Evolutionary conservation across 2,113 vertebrate species (phyloP), one percentile per base, ranked within the genome.

Genomic region (Pteronura brasiliensis): DNA sequence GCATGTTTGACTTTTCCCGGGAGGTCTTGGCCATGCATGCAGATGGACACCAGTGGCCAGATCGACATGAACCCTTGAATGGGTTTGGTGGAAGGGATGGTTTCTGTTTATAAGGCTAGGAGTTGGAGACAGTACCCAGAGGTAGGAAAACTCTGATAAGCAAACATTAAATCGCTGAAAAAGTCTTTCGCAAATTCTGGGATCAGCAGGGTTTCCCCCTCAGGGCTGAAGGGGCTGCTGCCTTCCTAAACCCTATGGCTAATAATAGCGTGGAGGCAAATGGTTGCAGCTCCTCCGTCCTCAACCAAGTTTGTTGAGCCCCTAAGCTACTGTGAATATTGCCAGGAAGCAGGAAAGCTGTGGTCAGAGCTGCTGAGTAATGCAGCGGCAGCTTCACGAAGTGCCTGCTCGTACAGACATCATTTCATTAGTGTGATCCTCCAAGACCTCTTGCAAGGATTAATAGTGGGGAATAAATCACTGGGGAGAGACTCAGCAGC

Each of bases 241-340:
- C 47, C 72, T 97, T 95, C 84, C 63, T 94, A 93, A 83, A 95
- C 47, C 36, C 57, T 0, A 0, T 69, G 36, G 79, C 89, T 93
- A 63, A 47, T 87, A 42, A 8, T 0, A 1, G 25, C 14, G 4
- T 11, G 23, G 57, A 97, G 77, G 57, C 52, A 92, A 91, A 97
- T 97, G 55, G 31, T 76, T 97, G 81, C 67, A 29, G 6, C 79
- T 95, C 69, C 74, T 85, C n/a, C 27, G 80, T 89, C 95, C 89
- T 92, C 85, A 77, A 63, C 79, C 23, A 49, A 77, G 52, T 98
- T 97, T 97, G 88, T 98, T 98, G 97, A 97, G 96, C 96, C 89
- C 79, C 95, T 93, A 83, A 98, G 96, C 96, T 98, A 92, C 96
- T 67, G 88, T 17, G 86, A 93, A 76, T 69, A 29, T 2, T 67